A percentile compares a stretch with the other conserved stretches of the same genome.
Conservation (phyloP, 2,797 vertebrate genomes). For the Alcedo quadribrachys region DNA sequence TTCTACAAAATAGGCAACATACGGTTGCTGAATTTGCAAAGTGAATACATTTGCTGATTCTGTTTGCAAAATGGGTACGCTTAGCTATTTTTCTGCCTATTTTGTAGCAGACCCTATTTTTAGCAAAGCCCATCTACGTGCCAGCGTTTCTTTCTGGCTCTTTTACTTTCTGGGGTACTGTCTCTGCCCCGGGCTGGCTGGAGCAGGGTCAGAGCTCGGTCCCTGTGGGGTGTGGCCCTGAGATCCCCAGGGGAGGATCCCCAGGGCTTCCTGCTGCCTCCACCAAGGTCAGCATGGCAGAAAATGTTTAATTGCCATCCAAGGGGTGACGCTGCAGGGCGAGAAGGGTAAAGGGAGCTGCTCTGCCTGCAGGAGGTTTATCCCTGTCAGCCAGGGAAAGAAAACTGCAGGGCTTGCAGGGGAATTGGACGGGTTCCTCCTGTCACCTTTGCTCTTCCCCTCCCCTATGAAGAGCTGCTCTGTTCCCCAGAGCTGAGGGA, state of each 20-base stretch:
- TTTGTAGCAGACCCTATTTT: slow-evolving; percentile 63
- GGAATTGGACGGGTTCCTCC: not conserved
- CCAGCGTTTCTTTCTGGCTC: not conserved
- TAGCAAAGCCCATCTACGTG: slow-evolving; percentile 49
- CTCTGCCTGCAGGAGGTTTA: not conserved
- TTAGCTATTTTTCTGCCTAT: slow-evolving; percentile 68
- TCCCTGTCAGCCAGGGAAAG: not conserved
- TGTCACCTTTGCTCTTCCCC: slow-evolving; percentile 24
- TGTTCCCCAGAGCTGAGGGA: not conserved
- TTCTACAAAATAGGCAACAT: slow-evolving; percentile 65
- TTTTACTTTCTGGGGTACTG: slow-evolving; percentile 28
- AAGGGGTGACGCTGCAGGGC: not conserved
- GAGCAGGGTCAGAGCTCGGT: slow-evolving; percentile 10
- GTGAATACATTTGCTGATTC: slow-evolving; percentile 69
- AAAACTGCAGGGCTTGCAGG: not conserved
- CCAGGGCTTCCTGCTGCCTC: not conserved
- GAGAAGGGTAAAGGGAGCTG: not conserved
- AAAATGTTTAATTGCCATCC: not conserved
- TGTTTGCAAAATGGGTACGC: slow-evolving; percentile 63
- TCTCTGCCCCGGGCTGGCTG: not conserved
- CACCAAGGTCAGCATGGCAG: not conserved
- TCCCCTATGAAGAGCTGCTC: not conserved
- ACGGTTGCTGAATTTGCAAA: slow-evolving; percentile 71
- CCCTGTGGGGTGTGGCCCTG: not conserved
- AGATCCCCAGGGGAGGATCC: not conserved